Percentiles rank a stretch among this genome's conserved stretches.
phyloP scores from a whole-genome alignment of 2,888 invertebrate species.

The Parasteatoda lunata region DNA sequence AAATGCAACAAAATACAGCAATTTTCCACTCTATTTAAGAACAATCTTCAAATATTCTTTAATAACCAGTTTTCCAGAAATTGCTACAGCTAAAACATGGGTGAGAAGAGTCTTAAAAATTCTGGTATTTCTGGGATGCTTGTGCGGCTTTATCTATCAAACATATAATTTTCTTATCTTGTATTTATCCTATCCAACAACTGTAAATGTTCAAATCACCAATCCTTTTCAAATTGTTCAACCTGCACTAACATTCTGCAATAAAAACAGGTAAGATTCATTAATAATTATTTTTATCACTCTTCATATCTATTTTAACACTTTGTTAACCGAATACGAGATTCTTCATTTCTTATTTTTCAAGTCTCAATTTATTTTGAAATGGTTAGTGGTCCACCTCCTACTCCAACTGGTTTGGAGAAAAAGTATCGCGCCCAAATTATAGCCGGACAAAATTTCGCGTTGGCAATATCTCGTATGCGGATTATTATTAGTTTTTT shows the following conservation, averaged over 20 bases:
- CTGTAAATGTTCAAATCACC: constrained; percentile 42
- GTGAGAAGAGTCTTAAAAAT: not conserved
- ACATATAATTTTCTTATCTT: constrained; percentile 1
- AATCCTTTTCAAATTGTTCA: constrained; percentile 39
- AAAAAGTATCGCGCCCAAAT: no score
- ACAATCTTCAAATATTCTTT: not conserved
- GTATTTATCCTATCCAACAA: constrained; percentile 47
- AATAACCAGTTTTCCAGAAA: constrained; percentile 8
- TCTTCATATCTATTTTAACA: no score
- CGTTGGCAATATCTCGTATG: no score
- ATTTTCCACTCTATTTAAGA: no score
- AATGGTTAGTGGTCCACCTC: no score
- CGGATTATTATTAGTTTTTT: no score
- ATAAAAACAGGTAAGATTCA: constrained; percentile 36
- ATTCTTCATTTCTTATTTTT: no score
- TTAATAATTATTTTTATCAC: not conserved
- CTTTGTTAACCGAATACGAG: no score
- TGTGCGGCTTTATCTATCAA: constrained; percentile 11
- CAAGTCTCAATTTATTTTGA: no score
- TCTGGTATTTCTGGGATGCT: not conserved
- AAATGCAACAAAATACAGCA: no score
- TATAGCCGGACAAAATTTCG: no score
- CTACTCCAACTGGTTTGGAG: no score
- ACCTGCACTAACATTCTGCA: constrained; percentile 54
- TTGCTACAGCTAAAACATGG: not conserved